Evolutionary conservation across 2,888 invertebrate species (phyloP), one percentile per base, ranked within the genome.

Genomic region (Drosophila macrothrix): DNA sequence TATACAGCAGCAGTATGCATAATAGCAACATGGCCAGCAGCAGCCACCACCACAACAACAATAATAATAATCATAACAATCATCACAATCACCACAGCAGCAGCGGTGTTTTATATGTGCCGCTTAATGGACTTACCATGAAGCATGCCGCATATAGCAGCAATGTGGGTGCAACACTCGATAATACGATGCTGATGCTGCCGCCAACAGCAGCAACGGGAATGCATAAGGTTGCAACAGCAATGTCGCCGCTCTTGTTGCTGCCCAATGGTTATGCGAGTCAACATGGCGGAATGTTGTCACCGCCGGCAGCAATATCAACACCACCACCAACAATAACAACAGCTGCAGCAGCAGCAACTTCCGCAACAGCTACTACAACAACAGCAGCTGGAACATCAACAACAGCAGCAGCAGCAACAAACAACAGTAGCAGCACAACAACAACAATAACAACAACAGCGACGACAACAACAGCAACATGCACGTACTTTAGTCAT

Each of bases 401-500:
- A 49, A 43, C 60, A 53, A 19, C 58, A 50, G 41, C 43, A 54
- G 19, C 66, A 16, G 28, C 29, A n/a, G 19, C 31, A n/a, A 16
- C 53, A 22, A 53, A 33, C 16, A 54, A 16, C 35, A 54, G 54
- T 33, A 31, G 53, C 53, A 53, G 31, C 14, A 22, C 41, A 31
- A 58, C 58, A 22, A 31, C 63, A 67, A 12, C 60, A 59, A 16
- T 54, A 37, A 41, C 37, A 19, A 37, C 62, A 65, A 3, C 69
- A 53, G 14, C 78, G 29, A 6, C 61, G 43, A n/a, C 64, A 50
- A 53, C 59, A 35, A 43, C 74, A 39, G 28, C 82, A 22, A 56
- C 78, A 55, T 61, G 43, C 41, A 29, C 83, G 64, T 82, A 83
- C 72, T 82, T 77, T 67, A 74, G 83, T 78, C 91, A 92, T 79